Evolutionary conservation across 2,888 invertebrate species (phyloP).

Genomic region (Himalopsyche japonica): DNA sequence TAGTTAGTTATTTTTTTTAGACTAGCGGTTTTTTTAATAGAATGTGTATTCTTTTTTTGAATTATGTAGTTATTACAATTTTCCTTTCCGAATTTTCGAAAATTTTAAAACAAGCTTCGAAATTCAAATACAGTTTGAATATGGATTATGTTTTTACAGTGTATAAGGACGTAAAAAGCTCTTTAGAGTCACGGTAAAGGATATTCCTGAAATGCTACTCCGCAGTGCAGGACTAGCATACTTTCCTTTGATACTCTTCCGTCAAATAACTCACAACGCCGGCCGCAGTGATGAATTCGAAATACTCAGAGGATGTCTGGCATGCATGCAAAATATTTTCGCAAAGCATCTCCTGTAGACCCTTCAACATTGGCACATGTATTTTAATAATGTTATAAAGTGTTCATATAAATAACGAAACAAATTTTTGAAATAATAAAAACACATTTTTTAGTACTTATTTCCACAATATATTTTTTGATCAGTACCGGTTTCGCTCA

Average conservation of each 20-base stretch:
- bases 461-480: too few relatives aligned
- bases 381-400: not conserved
- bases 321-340: not conserved
- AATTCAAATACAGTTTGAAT: not conserved
- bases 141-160: not conserved
- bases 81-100: too few relatives aligned
- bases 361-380: not conserved
- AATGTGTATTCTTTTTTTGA: too few relatives aligned
- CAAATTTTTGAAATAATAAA: too few relatives aligned
- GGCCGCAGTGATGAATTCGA: not conserved
- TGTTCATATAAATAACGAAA: not conserved
- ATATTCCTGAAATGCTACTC: not conserved
- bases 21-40: too few relatives aligned
- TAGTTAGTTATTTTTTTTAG: too few relatives aligned
- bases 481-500: too few relatives aligned
- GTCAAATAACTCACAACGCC: not conserved
- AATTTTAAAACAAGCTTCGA: too few relatives aligned
- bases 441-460: too few relatives aligned
- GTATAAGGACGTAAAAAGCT: not conserved
- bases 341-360: not conserved
- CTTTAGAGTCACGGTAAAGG: not conserved
- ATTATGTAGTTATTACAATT: too few relatives aligned
- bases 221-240: not conserved
- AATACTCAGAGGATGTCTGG: not conserved
- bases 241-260: not conserved